Conservation (phyloP, 2,888 invertebrate species). For the Parapristionchus giblindavisi region DNA sequence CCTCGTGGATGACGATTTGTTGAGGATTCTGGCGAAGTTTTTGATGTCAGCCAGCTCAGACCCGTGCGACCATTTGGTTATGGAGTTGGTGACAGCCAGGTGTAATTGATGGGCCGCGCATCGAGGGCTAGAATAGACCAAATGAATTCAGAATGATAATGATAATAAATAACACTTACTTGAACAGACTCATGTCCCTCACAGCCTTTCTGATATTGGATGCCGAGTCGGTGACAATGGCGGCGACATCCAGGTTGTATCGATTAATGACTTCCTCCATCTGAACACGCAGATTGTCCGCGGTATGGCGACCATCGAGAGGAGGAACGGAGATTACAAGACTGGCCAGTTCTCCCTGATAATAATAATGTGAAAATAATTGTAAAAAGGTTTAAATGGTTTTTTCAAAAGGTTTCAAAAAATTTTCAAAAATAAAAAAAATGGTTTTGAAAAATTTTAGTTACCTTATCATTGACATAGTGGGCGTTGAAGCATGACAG, state of each 20-base stretch:
- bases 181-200: background rate
- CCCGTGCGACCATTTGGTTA: background rate
- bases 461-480: background rate
- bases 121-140: background rate
- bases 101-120: slow-evolving; percentile 13
- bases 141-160: too few relatives aligned
- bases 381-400: too few relatives aligned
- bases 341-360: background rate
- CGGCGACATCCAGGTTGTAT: slow-evolving; percentile 7
- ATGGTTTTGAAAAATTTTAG: too few relatives aligned
- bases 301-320: slow-evolving; percentile 5
- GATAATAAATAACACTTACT: slow-evolving; percentile 2
- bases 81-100: background rate
- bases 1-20: background rate
- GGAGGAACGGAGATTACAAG: slow-evolving; percentile 4
- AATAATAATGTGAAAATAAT: too few relatives aligned
- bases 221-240: background rate
- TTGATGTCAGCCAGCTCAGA: background rate
- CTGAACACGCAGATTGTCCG: background rate
- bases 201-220: background rate
- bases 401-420: too few relatives aligned
- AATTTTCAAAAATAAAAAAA: too few relatives aligned
- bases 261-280: background rate
- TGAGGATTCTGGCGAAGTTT: background rate
- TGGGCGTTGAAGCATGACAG: slow-evolving; percentile 6